These are phyloP conservation scores for Parambassis ranga DNA, from an alignment of 2,797 vertebrate genomes.

Conservation along the genomic window DNA sequence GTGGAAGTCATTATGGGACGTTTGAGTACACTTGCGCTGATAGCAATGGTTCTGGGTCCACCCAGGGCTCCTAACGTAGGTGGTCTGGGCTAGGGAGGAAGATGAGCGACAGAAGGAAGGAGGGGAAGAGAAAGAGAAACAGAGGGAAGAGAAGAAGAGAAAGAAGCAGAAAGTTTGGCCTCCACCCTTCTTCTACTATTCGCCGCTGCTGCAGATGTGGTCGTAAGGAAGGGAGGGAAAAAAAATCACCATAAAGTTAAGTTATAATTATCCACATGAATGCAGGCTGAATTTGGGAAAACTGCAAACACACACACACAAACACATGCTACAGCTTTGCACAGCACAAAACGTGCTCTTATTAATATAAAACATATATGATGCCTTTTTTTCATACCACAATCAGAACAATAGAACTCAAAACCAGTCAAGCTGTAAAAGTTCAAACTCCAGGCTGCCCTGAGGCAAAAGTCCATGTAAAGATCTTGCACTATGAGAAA, in stretches of 20 bases:
- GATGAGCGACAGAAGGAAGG: slow-evolving; percentile 53
- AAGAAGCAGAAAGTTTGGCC: slow-evolving; percentile 57
- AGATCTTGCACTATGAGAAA: slow-evolving; percentile 42
- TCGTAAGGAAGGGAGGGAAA: slow-evolving; percentile 69
- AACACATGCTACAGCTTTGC: slow-evolving; percentile 22
- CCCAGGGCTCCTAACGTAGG: slow-evolving; percentile 69
- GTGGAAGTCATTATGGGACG: slow-evolving; percentile 81
- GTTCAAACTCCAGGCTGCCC: slow-evolving; percentile 12
- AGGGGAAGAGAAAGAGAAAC: slow-evolving; percentile 1
- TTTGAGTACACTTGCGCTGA: slow-evolving; percentile 76
- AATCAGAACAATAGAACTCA: neutral
- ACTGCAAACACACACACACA: slow-evolving; percentile 49
- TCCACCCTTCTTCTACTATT: slow-evolving; percentile 75
- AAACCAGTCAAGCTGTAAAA: slow-evolving; percentile 22
- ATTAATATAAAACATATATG: neutral
- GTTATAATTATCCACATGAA: slow-evolving; percentile 82
- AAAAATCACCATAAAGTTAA: slow-evolving; percentile 79
- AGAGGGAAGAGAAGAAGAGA: slow-evolving; percentile 28
- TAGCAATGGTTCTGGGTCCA: slow-evolving; percentile 73
- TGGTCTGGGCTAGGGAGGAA: slow-evolving; percentile 67
- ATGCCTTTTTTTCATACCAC: neutral
- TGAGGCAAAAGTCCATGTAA: slow-evolving; percentile 8
- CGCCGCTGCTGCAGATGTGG: slow-evolving; percentile 77
- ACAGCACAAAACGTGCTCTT: neutral
- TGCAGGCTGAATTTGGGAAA: slow-evolving; percentile 74